phyloP scores from a whole-genome alignment of 1,140 invertebrate genomes.

The Drosophila lini region DNA sequence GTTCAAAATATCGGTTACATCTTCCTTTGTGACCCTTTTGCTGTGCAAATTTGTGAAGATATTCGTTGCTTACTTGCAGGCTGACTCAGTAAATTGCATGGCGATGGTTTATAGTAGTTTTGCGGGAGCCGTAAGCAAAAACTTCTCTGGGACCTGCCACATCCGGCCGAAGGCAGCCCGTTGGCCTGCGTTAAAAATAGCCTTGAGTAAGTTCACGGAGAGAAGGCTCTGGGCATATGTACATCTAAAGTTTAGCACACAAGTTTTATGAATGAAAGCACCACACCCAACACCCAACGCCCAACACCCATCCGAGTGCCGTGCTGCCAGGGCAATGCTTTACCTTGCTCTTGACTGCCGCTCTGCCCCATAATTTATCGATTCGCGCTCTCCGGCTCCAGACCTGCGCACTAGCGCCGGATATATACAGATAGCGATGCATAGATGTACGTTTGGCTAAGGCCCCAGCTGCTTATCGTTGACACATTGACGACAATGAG shows the following conservation, averaged over 20 bases:
- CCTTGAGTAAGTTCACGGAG: slow-evolving; percentile 59
- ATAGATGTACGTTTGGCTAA: neutral
- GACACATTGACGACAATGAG: slow-evolving; percentile 67
- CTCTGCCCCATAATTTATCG: slow-evolving; percentile 80
- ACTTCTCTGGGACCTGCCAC: slow-evolving; percentile 9
- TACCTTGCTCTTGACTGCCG: slow-evolving; percentile 82
- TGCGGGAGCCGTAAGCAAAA: neutral
- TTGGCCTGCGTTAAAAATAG: slow-evolving; percentile 72
- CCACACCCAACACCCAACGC: slow-evolving; percentile 29
- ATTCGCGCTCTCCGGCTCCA: slow-evolving; percentile 49
- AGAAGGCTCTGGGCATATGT: neutral
- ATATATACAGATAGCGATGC: slow-evolving; percentile 16
- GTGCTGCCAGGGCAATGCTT: slow-evolving; percentile 52
- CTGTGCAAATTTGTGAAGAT: neutral
- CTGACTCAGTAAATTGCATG: slow-evolving; percentile 15
- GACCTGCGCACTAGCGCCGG: slow-evolving; percentile 63
- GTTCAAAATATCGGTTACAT: no score
- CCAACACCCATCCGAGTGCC: neutral
- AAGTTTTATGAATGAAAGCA: slow-evolving; percentile 77
- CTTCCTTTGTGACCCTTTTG: neutral
- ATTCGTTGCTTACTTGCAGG: slow-evolving; percentile 3
- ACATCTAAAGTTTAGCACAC: neutral
- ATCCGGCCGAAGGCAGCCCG: slow-evolving; percentile 56
- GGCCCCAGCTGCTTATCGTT: slow-evolving; percentile 54
- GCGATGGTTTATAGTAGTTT: slow-evolving; percentile 10